These are phyloP conservation scores for Arothron firmamentum DNA, from an alignment of 2,113 vertebrate species.

Conservation along the genomic window DNA sequence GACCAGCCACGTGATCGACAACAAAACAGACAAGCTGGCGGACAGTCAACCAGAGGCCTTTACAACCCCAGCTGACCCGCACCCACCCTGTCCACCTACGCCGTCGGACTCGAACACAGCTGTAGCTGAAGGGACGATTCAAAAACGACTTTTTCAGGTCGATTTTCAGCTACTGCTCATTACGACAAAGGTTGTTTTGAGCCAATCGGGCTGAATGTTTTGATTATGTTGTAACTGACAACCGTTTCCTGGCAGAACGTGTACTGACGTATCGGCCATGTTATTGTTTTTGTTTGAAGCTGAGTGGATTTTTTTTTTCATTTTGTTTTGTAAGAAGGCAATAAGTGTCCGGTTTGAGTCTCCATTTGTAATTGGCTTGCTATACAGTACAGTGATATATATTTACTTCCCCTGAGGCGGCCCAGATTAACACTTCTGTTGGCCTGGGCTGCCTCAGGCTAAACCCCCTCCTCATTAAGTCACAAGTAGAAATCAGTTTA, in stretches of 20 bases:
- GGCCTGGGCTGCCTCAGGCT: slow-evolving; percentile 60
- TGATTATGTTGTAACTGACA: slow-evolving; percentile 44
- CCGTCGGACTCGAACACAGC: slow-evolving; percentile 38
- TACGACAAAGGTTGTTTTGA: slow-evolving; percentile 57
- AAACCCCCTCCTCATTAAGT: slow-evolving; percentile 66
- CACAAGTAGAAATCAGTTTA: slow-evolving; percentile 78
- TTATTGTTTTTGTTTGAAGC: slow-evolving; percentile 56
- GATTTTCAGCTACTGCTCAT: slow-evolving; percentile 55
- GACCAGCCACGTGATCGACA: slow-evolving; percentile 49
- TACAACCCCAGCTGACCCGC: slow-evolving; percentile 49
- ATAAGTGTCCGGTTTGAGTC: slow-evolving; percentile 75
- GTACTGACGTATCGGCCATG: slow-evolving; percentile 31
- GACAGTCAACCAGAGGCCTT: slow-evolving; percentile 49
- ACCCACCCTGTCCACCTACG: too few species aligned
- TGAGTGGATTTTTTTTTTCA: slow-evolving; percentile 51
- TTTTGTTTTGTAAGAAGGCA: slow-evolving; percentile 58
- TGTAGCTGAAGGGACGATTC: slow-evolving; percentile 41
- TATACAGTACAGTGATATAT: slow-evolving; percentile 82
- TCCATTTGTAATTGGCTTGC: slow-evolving; percentile 76
- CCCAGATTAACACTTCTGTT: slow-evolving; percentile 51
- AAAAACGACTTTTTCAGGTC: not conserved
- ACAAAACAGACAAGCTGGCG: slow-evolving; percentile 40
- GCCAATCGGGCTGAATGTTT: slow-evolving; percentile 62
- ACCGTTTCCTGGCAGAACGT: slow-evolving; percentile 51
- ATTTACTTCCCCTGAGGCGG: slow-evolving; percentile 66